These are phyloP conservation scores for Alfaro cultratus DNA, from an alignment of 2,797 vertebrate genomes.

Conservation along the genomic window DNA sequence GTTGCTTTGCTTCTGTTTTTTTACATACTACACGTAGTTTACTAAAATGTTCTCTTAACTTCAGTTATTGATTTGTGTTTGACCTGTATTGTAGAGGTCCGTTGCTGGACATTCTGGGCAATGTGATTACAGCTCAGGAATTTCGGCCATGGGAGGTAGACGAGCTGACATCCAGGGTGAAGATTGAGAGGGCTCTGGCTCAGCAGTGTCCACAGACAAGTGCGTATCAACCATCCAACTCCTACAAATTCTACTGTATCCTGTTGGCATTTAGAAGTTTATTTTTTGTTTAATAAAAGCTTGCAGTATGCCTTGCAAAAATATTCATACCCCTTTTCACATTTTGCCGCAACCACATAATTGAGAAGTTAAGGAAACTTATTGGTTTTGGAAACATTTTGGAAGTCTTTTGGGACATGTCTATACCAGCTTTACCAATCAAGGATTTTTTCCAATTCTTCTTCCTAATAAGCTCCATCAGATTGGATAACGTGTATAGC, in stretches of 20 bases:
- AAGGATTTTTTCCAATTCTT: neutral
- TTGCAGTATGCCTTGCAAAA: neutral
- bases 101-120: conserved; percentile 89
- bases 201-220: conserved; percentile 88
- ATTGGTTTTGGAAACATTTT: neutral
- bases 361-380: neutral
- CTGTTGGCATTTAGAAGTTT: neutral
- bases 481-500: neutral
- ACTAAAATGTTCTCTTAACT: neutral
- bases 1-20: conserved; percentile 31
- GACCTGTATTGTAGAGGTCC: conserved; percentile 77
- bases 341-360: neutral
- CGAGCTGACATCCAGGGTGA: conserved; percentile 82
- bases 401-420: neutral
- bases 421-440: neutral
- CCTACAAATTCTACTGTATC: neutral
- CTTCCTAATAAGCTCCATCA: neutral
- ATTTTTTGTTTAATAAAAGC: neutral
- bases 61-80: neutral
- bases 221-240: conserved; percentile 59
- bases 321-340: neutral
- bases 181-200: conserved; percentile 86
- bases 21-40: neutral
- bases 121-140: conserved; percentile 88
- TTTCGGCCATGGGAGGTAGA: conserved; percentile 91